A percentile compares a stretch with the other conserved stretches of the same genome.
Evolutionary conservation across 2,888 invertebrate species (phyloP).

Genomic region (Epinotia nisella): DNA sequence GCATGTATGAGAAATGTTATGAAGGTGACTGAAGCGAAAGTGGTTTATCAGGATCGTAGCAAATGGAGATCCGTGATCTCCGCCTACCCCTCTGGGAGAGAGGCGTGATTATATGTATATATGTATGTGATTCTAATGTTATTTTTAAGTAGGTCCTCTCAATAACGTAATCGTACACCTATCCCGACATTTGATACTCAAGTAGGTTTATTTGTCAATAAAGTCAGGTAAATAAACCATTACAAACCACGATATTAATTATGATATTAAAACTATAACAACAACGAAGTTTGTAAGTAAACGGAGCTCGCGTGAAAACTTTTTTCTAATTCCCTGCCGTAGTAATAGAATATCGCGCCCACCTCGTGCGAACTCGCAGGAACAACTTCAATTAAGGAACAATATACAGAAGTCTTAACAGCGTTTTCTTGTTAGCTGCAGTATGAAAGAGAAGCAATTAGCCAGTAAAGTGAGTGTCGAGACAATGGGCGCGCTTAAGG

Average conservation of each 20-base stretch:
- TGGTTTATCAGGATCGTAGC: no score
- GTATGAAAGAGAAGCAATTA: conserved; percentile 77
- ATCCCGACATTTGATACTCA: no score
- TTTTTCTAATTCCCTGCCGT: conserved; percentile 25
- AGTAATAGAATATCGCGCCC: conserved; percentile 27
- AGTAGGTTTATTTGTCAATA: no score
- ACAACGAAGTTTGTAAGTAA: neutral
- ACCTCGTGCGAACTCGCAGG: conserved; percentile 48
- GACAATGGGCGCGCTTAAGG: conserved; percentile 55
- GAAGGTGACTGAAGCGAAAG: no score
- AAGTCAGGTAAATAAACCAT: no score
- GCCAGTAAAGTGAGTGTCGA: conserved; percentile 64
- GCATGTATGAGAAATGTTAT: no score
- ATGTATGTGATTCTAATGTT: no score
- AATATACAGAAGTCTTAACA: conserved; percentile 73
- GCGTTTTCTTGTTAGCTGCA: conserved; percentile 72
- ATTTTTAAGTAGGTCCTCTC: no score
- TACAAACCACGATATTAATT: neutral
- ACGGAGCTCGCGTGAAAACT: conserved; percentile 12
- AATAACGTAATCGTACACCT: no score
- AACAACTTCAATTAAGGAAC: conserved; percentile 74
- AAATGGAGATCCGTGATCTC: no score
- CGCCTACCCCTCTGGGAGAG: no score
- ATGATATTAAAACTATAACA: neutral
- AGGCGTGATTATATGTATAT: no score